Conservation (phyloP, 2,888 invertebrate species). For the Sinodicranocentrus sp. region DNA sequence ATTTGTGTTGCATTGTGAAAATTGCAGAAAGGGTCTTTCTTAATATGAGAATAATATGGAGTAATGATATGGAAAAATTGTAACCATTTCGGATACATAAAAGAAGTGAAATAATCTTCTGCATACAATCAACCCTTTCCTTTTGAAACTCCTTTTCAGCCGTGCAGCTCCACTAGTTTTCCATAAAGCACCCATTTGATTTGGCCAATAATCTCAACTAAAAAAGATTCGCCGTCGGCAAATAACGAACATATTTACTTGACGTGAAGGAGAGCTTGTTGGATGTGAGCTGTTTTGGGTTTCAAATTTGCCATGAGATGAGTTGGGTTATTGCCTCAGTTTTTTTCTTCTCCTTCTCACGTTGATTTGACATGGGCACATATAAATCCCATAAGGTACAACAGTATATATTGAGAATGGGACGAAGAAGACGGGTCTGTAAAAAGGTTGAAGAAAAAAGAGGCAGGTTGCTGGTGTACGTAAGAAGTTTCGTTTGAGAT, state of each 20-base stretch:
- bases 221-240: constrained; percentile 57
- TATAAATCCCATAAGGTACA: no score
- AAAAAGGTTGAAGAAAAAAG: neutral
- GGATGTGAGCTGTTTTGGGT: constrained; percentile 13
- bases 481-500: neutral
- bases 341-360: neutral
- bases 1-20: no score
- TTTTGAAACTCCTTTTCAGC: no score
- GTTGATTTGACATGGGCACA: constrained; percentile 27
- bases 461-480: no score
- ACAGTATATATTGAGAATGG: neutral
- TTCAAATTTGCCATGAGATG: constrained; percentile 39
- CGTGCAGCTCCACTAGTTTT: neutral
- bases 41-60: no score
- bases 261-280: neutral
- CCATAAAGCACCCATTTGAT: constrained; percentile 76
- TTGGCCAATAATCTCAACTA: constrained; percentile 74
- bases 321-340: constrained; percentile 13
- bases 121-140: no score
- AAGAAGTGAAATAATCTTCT: no score
- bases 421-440: neutral
- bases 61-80: no score
- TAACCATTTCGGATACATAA: no score
- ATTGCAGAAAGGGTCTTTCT: no score
- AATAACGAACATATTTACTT: constrained; percentile 22